Evolutionary conservation across 2,113 vertebrate species (phyloP).

Genomic region (Parotia lawesii): DNA sequence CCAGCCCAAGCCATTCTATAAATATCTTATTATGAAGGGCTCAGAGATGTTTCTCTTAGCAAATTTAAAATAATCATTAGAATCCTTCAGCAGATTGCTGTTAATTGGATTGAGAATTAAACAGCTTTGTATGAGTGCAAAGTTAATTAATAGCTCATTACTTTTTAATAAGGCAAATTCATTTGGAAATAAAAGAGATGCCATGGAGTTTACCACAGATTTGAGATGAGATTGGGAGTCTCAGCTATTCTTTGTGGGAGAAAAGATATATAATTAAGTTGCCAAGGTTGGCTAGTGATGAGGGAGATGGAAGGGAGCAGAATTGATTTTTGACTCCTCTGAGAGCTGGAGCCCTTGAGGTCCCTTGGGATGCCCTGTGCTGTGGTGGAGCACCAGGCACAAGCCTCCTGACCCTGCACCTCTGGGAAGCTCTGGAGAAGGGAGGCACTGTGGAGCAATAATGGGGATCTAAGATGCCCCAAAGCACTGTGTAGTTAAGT

Average conservation of each 20-base stretch:
- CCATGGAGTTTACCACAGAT: slow-evolving; percentile 64
- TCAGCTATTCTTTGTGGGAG: slow-evolving; percentile 23
- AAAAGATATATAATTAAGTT: slow-evolving; percentile 37
- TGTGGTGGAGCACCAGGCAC: not conserved
- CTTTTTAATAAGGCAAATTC: slow-evolving; percentile 80
- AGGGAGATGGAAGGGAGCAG: not conserved
- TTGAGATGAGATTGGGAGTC: slow-evolving; percentile 65
- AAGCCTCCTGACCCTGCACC: not conserved
- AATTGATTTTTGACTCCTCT: not conserved
- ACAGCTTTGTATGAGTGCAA: slow-evolving; percentile 76
- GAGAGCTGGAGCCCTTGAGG: not conserved
- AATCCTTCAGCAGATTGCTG: slow-evolving; percentile 81
- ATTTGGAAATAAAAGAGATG: slow-evolving; percentile 73
- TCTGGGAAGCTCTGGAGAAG: not conserved
- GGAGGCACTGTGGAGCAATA: not conserved
- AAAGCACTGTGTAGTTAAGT: not conserved
- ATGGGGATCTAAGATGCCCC: accelerated
- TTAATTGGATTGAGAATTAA: slow-evolving; percentile 83
- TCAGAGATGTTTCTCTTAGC: slow-evolving; percentile 82
- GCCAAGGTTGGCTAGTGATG: not conserved
- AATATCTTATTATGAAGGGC: slow-evolving; percentile 75
- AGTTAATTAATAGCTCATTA: slow-evolving; percentile 85
- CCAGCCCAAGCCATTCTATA: slow-evolving; percentile 64
- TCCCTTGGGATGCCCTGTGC: not conserved
- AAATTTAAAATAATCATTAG: slow-evolving; percentile 82